These are phyloP conservation scores for Myioborus miniatus DNA, from an alignment of 2,797 vertebrate genomes.

Conservation along the genomic window DNA sequence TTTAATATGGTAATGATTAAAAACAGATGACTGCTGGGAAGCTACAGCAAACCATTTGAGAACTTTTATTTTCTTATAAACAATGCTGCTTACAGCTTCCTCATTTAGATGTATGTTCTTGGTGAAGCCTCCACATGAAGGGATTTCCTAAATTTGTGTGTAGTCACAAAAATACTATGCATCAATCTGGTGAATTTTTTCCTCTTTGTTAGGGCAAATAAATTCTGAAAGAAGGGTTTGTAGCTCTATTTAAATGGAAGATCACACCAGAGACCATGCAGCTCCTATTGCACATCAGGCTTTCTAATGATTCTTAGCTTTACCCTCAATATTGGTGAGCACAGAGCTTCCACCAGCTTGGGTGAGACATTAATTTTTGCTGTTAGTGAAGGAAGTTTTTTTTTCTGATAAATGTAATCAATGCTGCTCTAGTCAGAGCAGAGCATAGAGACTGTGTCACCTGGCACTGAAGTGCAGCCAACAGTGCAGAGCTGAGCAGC, in stretches of 20 bases:
- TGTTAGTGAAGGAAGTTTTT: neutral
- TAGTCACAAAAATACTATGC: neutral
- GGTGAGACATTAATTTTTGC: neutral
- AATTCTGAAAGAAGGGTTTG: neutral
- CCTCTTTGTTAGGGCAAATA: neutral
- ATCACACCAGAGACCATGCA: neutral
- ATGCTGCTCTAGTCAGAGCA: neutral
- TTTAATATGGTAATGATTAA: neutral
- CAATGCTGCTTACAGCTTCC: neutral
- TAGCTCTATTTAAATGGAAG: neutral
- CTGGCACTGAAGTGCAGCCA: neutral
- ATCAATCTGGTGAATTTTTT: neutral
- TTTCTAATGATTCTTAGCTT: neutral
- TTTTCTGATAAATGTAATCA: neutral
- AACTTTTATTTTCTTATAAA: neutral
- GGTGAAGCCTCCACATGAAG: neutral
- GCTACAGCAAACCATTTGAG: neutral
- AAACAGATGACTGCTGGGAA: neutral
- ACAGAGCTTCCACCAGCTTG: neutral
- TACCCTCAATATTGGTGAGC: neutral
- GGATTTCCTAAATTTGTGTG: neutral
- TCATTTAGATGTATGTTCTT: neutral
- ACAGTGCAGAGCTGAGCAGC: neutral
- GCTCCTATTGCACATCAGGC: neutral
- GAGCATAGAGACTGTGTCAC: neutral